Conservation (phyloP, 2,888 invertebrate species). For the Drosophila mimica region DNA sequence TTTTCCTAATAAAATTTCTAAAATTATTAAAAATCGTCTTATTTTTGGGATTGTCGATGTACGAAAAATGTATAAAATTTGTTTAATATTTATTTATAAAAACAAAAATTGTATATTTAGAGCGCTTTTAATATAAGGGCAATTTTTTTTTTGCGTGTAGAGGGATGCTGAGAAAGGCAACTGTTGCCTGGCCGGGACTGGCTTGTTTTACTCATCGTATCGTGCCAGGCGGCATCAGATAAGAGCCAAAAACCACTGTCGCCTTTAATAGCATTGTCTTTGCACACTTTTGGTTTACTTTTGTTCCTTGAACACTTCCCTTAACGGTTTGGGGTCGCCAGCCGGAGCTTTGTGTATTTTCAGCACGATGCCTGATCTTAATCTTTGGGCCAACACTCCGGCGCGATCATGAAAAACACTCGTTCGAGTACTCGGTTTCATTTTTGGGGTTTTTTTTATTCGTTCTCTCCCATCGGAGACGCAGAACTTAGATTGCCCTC, state of each 20-base stretch:
- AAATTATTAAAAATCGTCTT: not conserved
- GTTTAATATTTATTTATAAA: not conserved
- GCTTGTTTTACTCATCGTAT: conserved; percentile 34
- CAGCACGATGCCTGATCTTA: conserved; percentile 57
- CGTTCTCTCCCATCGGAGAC: not conserved
- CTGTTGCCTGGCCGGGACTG: not conserved
- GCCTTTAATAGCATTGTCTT: conserved; percentile 44
- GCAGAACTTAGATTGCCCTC: conserved; percentile 2
- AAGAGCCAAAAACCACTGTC: conserved; percentile 36
- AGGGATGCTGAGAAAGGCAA: not conserved
- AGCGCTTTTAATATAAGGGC: not conserved
- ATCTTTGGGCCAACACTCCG: conserved; percentile 43
- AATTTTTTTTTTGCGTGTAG: not conserved
- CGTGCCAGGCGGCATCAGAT: conserved; percentile 62
- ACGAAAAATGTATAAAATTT: too few species aligned
- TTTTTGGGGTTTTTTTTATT: not conserved
- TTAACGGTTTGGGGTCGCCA: conserved; percentile 14
- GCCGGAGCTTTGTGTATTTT: conserved; percentile 22
- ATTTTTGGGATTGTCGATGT: not conserved
- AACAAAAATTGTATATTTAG: not conserved
- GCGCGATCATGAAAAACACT: conserved; percentile 51
- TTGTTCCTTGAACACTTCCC: conserved; percentile 69
- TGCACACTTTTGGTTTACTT: conserved; percentile 34
- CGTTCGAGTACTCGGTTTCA: not conserved
- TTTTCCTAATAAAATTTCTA: not conserved